These are phyloP conservation scores for Yponomeuta plumbellus DNA, from an alignment of 2,888 invertebrate species.

Conservation along the genomic window DNA sequence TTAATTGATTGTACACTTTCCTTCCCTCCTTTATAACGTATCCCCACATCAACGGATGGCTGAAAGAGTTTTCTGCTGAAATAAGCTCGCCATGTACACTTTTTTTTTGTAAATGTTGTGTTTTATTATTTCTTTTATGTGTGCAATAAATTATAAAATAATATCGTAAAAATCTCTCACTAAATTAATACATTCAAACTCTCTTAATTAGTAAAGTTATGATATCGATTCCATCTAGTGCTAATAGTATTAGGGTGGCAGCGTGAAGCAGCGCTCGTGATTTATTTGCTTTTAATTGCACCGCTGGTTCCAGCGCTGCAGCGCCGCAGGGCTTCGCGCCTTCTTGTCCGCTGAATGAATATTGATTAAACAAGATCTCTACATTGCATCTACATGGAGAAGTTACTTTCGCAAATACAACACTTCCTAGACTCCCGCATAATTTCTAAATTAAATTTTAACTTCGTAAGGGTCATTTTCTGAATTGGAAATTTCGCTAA, in stretches of 20 bases:
- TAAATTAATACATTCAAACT: not conserved
- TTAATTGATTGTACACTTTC: no score
- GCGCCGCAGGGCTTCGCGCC: conserved; percentile 25
- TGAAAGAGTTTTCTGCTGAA: no score
- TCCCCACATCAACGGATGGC: no score
- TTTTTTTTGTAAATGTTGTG: no score
- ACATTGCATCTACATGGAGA: not conserved
- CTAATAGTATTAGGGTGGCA: conserved; percentile 13
- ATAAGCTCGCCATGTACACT: no score
- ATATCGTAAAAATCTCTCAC: not conserved
- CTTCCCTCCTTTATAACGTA: no score
- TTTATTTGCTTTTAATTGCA: conserved; percentile 60
- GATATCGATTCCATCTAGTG: not conserved
- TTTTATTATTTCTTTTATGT: no score
- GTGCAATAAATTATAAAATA: no score
- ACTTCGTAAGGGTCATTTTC: no score
- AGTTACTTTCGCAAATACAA: not conserved
- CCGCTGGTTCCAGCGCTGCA: conserved; percentile 25
- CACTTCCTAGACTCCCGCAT: no score
- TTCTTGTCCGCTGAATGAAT: conserved; percentile 30
- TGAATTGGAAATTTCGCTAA: no score
- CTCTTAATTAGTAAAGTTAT: not conserved
- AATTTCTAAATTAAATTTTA: no score
- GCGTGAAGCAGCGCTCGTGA: conserved; percentile 32
- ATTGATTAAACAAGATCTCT: conserved; percentile 22